Evolutionary conservation across 2,113 vertebrate species (phyloP).

Genomic region (Enhydra lutris): DNA sequence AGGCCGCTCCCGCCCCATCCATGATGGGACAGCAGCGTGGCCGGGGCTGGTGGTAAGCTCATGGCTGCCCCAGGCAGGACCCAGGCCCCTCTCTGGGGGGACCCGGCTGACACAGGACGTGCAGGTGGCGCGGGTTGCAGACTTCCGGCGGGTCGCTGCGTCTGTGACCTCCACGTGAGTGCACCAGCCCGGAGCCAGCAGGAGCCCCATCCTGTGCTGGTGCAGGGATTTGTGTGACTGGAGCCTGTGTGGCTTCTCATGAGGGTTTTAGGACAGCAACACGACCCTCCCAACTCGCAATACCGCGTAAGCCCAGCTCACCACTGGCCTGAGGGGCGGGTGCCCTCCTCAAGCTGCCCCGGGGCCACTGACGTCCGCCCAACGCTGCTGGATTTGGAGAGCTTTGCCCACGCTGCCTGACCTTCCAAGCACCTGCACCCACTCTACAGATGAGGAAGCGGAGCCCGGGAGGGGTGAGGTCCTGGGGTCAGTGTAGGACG

Average conservation of each 20-base stretch:
- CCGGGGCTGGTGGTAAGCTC: neutral
- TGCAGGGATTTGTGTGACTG: neutral
- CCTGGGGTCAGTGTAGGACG: neutral
- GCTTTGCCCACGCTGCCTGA: no score
- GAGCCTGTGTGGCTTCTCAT: neutral
- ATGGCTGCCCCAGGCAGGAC: neutral
- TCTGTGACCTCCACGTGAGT: accelerated
- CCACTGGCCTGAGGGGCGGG: neutral
- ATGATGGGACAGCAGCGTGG: accelerated
- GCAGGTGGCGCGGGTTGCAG: neutral
- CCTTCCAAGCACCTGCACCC: neutral
- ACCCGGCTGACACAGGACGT: neutral
- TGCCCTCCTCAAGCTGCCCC: neutral
- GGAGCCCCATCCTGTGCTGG: neutral
- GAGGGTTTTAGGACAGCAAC: no score
- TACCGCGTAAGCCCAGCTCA: accelerated
- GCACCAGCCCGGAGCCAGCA: accelerated
- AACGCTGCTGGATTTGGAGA: no score
- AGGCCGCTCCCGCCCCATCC: accelerated
- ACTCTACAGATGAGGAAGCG: neutral
- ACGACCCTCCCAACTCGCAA: neutral
- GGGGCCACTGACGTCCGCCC: accelerated
- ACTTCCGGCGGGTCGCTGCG: neutral
- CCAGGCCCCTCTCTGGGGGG: neutral
- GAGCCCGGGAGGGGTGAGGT: neutral